Evolutionary conservation across 2,888 invertebrate species (phyloP).

Genomic region (Harpalus rufipes): DNA sequence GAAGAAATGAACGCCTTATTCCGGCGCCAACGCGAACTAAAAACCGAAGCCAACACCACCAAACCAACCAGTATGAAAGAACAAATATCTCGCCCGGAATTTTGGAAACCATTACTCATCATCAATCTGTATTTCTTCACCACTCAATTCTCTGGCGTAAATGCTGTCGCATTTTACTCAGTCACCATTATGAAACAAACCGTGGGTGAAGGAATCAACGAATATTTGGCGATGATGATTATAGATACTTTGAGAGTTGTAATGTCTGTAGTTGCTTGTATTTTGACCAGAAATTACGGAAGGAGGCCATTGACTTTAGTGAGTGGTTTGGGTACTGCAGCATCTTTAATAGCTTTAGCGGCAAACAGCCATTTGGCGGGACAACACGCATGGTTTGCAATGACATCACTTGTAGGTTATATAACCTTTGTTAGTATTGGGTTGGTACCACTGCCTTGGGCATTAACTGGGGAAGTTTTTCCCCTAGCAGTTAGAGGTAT

Average conservation of each 20-base stretch:
- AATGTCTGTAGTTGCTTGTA: conserved; percentile 82
- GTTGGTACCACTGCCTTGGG: conserved; percentile 85
- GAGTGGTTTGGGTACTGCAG: conserved; percentile 82
- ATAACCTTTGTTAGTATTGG: conserved; percentile 82
- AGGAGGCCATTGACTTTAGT: conserved; percentile 83
- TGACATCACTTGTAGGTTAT: conserved; percentile 80
- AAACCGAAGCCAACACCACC: conserved; percentile 46
- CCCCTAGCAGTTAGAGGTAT: conserved; percentile 82
- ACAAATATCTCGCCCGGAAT: conserved; percentile 77
- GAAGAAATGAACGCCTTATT: conserved; percentile 78
- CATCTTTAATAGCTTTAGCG: conserved; percentile 81
- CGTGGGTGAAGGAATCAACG: conserved; percentile 82
- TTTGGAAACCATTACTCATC: conserved; percentile 81
- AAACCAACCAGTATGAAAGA: conserved; percentile 72
- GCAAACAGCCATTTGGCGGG: conserved; percentile 72
- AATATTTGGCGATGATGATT: conserved; percentile 83
- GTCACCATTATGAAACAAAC: conserved; percentile 82
- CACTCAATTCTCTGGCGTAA: conserved; percentile 85
- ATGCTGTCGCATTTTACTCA: conserved; percentile 86
- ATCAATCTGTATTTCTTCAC: conserved; percentile 83
- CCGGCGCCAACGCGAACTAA: conserved; percentile 77
- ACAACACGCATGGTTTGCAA: conserved; percentile 71
- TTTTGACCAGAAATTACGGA: conserved; percentile 81
- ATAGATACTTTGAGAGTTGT: conserved; percentile 83
- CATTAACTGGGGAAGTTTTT: conserved; percentile 87